phyloP scores from a whole-genome alignment of 2,113 vertebrate species.

The Bungarus multicinctus region DNA sequence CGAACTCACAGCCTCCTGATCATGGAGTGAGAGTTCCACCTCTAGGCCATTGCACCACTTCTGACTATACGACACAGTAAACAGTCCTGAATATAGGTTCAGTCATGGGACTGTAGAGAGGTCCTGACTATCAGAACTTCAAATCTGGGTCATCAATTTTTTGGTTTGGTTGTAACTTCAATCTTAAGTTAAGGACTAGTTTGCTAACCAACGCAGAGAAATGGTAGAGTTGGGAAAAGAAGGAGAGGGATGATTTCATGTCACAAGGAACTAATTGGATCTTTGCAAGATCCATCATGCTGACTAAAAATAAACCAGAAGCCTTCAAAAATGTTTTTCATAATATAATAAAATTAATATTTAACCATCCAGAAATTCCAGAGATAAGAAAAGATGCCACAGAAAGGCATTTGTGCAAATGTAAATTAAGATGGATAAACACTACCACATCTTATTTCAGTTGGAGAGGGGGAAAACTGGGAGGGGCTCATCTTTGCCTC shows the following conservation, averaged over 20 bases:
- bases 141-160: neutral
- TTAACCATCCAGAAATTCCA: neutral
- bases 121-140: neutral
- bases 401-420: neutral
- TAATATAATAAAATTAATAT: constrained; percentile 5
- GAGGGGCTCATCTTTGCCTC: neutral
- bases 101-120: no score
- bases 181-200: neutral
- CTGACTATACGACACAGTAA: no score
- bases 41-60: no score
- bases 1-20: no score
- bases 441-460: neutral
- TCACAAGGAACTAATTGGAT: neutral
- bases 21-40: no score
- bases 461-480: neutral
- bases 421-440: neutral
- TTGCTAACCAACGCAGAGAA: neutral
- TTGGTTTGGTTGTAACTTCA: neutral
- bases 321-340: neutral
- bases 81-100: no score
- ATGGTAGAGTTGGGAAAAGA: no score
- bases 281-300: neutral
- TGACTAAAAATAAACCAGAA: neutral
- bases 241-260: neutral
- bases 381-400: neutral